Percentiles rank a stretch among this genome's conserved stretches.
phyloP scores from a whole-genome alignment of 2,888 invertebrate genomes.

The Polia nebulosa region DNA sequence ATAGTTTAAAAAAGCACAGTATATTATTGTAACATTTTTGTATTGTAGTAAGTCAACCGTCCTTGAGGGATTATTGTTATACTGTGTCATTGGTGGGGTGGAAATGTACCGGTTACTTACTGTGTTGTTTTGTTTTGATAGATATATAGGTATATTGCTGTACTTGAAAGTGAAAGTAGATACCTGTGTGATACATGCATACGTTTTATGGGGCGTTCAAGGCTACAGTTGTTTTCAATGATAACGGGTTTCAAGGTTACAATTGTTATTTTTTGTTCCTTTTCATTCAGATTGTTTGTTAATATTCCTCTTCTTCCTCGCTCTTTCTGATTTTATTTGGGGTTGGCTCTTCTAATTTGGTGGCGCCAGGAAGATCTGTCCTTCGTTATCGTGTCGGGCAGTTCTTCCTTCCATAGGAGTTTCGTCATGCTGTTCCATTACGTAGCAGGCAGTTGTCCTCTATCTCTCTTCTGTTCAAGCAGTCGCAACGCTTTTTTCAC shows the following conservation, averaged over 20 bases:
- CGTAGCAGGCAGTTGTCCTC: no score
- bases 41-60: background rate
- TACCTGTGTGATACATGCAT: background rate
- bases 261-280: background rate
- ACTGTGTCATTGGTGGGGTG: conserved; percentile 25
- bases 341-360: no score
- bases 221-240: conserved; percentile 33
- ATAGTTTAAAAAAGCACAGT: conserved; percentile 1
- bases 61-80: conserved; percentile 13
- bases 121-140: conserved; percentile 8
- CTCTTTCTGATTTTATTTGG: no score
- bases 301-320: no score
- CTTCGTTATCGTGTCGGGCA: no score
- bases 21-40: conserved; percentile 7
- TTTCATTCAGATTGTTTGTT: no score
- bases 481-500: no score
- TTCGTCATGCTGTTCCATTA: no score
- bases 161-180: conserved; percentile 26
- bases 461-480: no score
- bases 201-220: conserved; percentile 13
- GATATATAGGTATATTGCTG: background rate
- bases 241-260: conserved; percentile 17
- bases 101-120: background rate
- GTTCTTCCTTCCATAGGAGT: no score
- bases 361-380: no score